A percentile compares a stretch with the other conserved stretches of the same genome.
These are phyloP conservation scores for Campoplex nolae DNA, from an alignment of 2,888 invertebrate genomes.

Conservation along the genomic window DNA sequence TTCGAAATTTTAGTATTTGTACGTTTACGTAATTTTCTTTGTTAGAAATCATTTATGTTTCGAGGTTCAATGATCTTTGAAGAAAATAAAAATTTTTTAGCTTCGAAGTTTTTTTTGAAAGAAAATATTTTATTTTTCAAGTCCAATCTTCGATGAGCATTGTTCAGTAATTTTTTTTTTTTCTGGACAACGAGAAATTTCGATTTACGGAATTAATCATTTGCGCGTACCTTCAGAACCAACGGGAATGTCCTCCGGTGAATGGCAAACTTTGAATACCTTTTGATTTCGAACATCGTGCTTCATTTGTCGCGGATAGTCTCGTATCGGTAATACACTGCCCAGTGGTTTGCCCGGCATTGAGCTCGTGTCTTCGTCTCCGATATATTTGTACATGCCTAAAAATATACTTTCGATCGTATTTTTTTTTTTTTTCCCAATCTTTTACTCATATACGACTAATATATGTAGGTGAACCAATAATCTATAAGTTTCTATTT, in stretches of 20 bases:
- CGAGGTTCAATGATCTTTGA: no score
- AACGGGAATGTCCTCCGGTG: conserved; percentile 88
- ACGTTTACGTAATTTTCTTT: no score
- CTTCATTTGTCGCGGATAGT: conserved; percentile 86
- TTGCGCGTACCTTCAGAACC: conserved; percentile 90
- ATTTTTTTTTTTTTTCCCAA: conserved; percentile 9
- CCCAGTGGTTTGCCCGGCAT: conserved; percentile 83
- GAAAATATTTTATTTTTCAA: no score
- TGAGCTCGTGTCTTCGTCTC: conserved; percentile 86
- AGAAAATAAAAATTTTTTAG: no score
- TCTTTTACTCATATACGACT: background rate
- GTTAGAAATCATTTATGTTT: no score
- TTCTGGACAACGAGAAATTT: background rate
- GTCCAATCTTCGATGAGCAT: no score
- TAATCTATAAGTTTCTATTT: background rate
- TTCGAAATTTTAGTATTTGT: no score
- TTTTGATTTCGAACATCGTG: conserved; percentile 88
- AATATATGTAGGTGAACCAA: background rate
- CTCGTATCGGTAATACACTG: conserved; percentile 84
- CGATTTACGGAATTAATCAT: background rate
- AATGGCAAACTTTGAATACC: conserved; percentile 90
- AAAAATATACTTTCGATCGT: conserved; percentile 70
- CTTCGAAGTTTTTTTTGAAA: no score
- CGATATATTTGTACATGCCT: conserved; percentile 93
- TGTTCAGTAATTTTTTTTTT: no score